A percentile compares a stretch with the other conserved stretches of the same genome.
Conservation (phyloP, 2,888 invertebrate species). For the Rhamnusium bicolor region DNA sequence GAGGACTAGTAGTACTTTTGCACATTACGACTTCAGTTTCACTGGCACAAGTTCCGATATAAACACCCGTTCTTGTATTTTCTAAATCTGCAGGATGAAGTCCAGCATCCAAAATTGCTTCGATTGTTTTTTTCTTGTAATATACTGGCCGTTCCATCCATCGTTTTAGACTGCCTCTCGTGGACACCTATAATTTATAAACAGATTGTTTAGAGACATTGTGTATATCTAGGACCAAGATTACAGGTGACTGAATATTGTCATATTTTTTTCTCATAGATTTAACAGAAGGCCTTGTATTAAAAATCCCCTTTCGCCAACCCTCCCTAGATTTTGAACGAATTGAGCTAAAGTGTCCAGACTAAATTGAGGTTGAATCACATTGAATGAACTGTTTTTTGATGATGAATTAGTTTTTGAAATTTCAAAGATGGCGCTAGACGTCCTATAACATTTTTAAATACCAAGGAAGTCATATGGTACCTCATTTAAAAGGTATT, state of each 20-base stretch:
- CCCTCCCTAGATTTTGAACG: background rate
- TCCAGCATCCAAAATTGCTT: conserved; percentile 77
- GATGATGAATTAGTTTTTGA: no score
- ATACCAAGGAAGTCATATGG: no score
- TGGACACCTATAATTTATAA: conserved; percentile 28
- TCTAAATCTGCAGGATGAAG: conserved; percentile 79
- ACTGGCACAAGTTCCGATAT: conserved; percentile 83
- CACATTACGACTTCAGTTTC: conserved; percentile 76
- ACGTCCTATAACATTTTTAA: no score
- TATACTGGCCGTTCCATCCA: conserved; percentile 75
- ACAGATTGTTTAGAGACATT: background rate
- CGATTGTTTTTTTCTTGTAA: conserved; percentile 75
- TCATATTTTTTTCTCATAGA: no score
- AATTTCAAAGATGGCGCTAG: no score
- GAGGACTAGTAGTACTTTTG: background rate
- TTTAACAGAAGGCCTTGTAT: no score
- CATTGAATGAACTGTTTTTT: no score
- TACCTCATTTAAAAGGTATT: no score
- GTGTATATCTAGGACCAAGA: background rate
- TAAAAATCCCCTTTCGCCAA: background rate
- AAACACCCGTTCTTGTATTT: conserved; percentile 85
- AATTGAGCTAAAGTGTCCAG: background rate
- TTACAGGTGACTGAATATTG: no score
- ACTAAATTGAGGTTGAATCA: no score
- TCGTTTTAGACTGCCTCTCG: conserved; percentile 73